Evolutionary conservation across 2,888 invertebrate species (phyloP), one percentile per base, ranked within the genome.

Genomic region (Ectemnius lituratus): DNA sequence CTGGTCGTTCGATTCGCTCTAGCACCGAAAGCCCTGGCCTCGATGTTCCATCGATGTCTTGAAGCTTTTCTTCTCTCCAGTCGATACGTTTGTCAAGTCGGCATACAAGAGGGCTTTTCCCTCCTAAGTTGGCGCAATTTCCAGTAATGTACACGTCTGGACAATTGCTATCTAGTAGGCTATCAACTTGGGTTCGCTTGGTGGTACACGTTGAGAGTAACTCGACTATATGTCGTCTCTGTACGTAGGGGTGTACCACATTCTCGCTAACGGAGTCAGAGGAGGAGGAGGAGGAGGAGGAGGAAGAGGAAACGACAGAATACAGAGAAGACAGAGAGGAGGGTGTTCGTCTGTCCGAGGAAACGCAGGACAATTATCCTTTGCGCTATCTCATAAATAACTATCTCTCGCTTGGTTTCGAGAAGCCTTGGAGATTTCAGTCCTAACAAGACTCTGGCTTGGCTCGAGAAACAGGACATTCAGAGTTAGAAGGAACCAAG

Each of bases 351-450:
- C 37, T 18, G 60, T 49, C 60, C 57, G 47, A 62, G 18, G 66
- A 59, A 64, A 71, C 67, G 64, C 69, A 28, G 61, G 70, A 75
- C 79, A 83, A 83, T 83, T 79, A 81, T 78, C 77, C 75, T 64
- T 73, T 71, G 64, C 70, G 70, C 73, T 49, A 49, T 73, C 76
- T 61, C 83, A 75, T 83, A 83, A 83, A 83, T 83, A 83, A 83
- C 77, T 76, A 76, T 76, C 75, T 23, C 28, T 58, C 59, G 62
- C 49, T 67, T 68, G 63, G 70, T 83, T 37, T 11, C 37, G 72
- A 56, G 76, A 70, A 56, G 74, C 57, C 62, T 64, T 77, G 37
- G 62, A 70, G 79, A 78, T 80, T 76, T 82, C 65, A 62, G 62
- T 66, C 67, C 60, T 52, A 52, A 14, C 52, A 52, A 1, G 2